Evolutionary conservation across 1,140 invertebrate genomes (phyloP), one percentile per base, ranked within the genome.

Genomic region (Helicoverpa armigera): DNA sequence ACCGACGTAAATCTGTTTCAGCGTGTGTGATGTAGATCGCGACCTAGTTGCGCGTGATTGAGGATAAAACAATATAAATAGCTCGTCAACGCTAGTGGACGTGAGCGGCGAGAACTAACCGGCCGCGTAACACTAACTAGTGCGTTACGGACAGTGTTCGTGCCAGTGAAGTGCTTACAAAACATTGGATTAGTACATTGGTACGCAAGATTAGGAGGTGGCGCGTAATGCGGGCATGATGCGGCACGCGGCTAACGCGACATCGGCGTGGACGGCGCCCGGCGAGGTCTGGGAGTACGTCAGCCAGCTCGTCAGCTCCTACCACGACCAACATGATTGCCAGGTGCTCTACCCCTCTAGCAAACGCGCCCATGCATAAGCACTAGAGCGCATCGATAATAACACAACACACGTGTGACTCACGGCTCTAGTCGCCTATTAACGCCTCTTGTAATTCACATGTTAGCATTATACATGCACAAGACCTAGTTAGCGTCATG

Each of bases 61-160:
- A 94, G 93, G 92, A 94, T 94, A 94, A 93, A 94, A 94, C 92
- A 94, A 93, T 94, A 94, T 94, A 93, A 94, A 94, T 94, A 94
- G 92, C 89, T 89, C 90, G 89, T 94, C 91, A 92, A 90, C 88
- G 90, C 74, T 86, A 85, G 85, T 85, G 87, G 88, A 89, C 88
- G 89, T 87, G 86, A 82, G 85, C 82, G 79, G 70, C 81, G 84
- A 82, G 87, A 85, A 82, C 82, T 85, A 69, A 67, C 67, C 70
- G 83, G 16, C 56, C 70, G 85, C 70, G 82, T 85, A 67, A 53
- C 75, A 58, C 58, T 74, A 74, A 85, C 83, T 85, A 84, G 86
- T 86, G 83, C 78, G 82, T 80, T 82, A 60, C 67, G 51, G 77
- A 82, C 77, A 80, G 82, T 83, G 86, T 72, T 72, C 74, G 83